Evolutionary conservation across 1,140 invertebrate genomes (phyloP).

Genomic region (Cherax destructor): DNA sequence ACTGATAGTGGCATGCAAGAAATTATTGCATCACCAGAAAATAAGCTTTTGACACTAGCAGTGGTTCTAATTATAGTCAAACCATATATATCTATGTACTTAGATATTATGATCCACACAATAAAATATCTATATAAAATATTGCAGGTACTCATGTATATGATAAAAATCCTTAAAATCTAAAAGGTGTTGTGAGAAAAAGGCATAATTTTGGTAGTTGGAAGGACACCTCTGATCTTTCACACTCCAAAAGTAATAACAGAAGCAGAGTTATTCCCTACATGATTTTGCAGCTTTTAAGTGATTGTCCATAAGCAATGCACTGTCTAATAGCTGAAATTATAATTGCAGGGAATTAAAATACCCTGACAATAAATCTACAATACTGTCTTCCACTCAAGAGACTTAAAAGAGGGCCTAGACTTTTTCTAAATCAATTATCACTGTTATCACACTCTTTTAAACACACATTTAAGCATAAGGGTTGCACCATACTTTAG

Average conservation of each 20-base stretch:
- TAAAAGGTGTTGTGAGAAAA: constrained; percentile 56
- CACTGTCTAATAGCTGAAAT: constrained; percentile 34
- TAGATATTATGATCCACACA: constrained; percentile 55
- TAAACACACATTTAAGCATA: constrained; percentile 33
- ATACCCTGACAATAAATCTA: constrained; percentile 29
- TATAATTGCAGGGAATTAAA: constrained; percentile 14
- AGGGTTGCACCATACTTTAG: constrained; percentile 20
- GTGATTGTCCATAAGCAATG: constrained; percentile 52
- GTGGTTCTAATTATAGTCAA: constrained; percentile 49
- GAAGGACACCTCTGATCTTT: constrained; percentile 44
- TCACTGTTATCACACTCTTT: constrained; percentile 35
- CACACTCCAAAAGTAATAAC: constrained; percentile 37
- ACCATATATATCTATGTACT: constrained; percentile 48
- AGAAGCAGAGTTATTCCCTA: constrained; percentile 32
- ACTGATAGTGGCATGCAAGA: constrained; percentile 45
- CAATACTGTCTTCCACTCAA: constrained; percentile 15
- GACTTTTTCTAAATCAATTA: constrained; percentile 27
- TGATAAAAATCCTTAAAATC: constrained; percentile 56
- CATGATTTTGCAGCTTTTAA: constrained; percentile 31
- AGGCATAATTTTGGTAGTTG: constrained; percentile 52
- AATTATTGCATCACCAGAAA: constrained; percentile 42
- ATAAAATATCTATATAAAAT: constrained; percentile 48
- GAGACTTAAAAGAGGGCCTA: constrained; percentile 17
- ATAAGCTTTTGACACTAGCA: constrained; percentile 53
- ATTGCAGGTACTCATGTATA: constrained; percentile 56